A percentile compares a stretch with the other conserved stretches of the same genome.
Evolutionary conservation across 2,113 vertebrate genomes (phyloP).

Genomic region (Chitala chitala): DNA sequence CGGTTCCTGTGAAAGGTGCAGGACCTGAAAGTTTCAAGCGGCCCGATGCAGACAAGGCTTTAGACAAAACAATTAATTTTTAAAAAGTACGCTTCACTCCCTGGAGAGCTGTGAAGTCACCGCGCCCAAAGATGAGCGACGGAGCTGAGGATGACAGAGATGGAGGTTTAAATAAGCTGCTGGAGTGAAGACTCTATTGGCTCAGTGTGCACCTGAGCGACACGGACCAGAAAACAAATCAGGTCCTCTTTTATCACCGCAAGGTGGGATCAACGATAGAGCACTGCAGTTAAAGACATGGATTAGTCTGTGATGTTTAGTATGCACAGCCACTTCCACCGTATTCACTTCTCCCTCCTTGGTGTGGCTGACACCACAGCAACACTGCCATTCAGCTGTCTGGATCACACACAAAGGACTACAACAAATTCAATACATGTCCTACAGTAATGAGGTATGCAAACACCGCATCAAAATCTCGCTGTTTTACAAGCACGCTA

Average conservation of each 20-base stretch:
- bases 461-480: background rate
- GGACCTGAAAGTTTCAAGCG: too few relatives aligned
- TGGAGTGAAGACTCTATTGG: too few relatives aligned
- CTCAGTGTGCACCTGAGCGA: too few relatives aligned
- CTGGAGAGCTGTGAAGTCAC: background rate
- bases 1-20: too few relatives aligned
- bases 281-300: background rate
- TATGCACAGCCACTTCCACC: background rate
- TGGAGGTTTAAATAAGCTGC: too few relatives aligned
- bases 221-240: too few relatives aligned
- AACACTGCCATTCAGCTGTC: background rate
- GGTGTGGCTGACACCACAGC: background rate
- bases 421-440: background rate
- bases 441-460: background rate
- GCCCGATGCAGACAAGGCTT: too few relatives aligned
- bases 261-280: too few relatives aligned
- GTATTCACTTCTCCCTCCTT: background rate
- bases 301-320: background rate
- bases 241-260: too few relatives aligned
- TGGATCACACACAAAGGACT: constrained; percentile 1
- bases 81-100: background rate
- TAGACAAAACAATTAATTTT: background rate
- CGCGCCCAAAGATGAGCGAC: background rate
- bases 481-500: background rate
- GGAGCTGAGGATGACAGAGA: background rate